Percentiles rank a stretch among this genome's conserved stretches.
Evolutionary conservation across 53 echinoderm and acorn worm genomes (phyloP).

Genomic region (Holothuria leucospilota): DNA sequence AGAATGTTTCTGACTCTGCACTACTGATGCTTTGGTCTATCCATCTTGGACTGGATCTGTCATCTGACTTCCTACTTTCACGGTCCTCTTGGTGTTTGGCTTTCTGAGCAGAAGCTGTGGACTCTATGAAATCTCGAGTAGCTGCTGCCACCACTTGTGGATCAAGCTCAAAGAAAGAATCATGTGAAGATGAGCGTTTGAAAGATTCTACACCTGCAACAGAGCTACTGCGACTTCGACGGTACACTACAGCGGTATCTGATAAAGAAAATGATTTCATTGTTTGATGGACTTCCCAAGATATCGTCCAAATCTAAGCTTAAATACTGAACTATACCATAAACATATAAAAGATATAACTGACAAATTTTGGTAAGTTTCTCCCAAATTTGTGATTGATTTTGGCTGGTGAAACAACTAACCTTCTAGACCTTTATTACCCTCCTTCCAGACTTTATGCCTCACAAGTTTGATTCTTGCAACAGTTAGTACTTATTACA

Average conservation of each 20-base stretch:
- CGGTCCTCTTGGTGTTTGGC: slow-evolving; percentile 63
- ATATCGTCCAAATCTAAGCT: not conserved
- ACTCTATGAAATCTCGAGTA: slow-evolving; percentile 73
- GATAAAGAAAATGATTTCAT: not conserved
- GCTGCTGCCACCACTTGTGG: slow-evolving; percentile 77
- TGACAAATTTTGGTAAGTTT: too few species aligned
- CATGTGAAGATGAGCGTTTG: slow-evolving; percentile 78
- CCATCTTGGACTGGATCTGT: slow-evolving; percentile 85
- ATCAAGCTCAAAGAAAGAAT: slow-evolving; percentile 93
- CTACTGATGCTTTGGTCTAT: slow-evolving; percentile 92
- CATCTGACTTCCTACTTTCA: slow-evolving; percentile 43
- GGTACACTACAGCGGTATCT: slow-evolving; percentile 48
- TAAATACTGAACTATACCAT: too few species aligned
- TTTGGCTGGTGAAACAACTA: too few species aligned
- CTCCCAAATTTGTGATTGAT: too few species aligned
- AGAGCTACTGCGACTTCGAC: slow-evolving; percentile 71
- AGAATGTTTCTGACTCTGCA: slow-evolving; percentile 73
- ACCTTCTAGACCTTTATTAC: too few species aligned
- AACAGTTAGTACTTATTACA: too few species aligned
- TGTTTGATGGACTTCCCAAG: not conserved
- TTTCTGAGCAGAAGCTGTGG: slow-evolving; percentile 52
- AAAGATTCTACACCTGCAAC: slow-evolving; percentile 80
- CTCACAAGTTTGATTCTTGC: too few species aligned
- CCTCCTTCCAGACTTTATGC: too few species aligned
- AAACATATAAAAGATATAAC: too few species aligned